Percentiles rank a stretch among this genome's conserved stretches.
Evolutionary conservation across 2,797 vertebrate species (phyloP).

Genomic region (Sebastes elongatus): DNA sequence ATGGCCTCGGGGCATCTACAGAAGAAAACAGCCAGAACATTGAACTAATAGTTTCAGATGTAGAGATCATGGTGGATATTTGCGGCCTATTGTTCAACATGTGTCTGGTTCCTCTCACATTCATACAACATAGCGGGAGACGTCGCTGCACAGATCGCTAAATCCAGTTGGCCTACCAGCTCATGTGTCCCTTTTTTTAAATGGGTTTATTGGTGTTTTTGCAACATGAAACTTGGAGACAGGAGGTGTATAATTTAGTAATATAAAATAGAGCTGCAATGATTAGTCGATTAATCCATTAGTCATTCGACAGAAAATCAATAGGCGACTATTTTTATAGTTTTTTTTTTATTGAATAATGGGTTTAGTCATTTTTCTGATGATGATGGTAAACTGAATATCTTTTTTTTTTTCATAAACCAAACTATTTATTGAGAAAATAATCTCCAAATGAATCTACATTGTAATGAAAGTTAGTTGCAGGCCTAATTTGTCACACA

Average conservation of each 20-base stretch:
- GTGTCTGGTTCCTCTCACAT: neutral
- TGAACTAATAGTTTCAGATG: constrained; percentile 10
- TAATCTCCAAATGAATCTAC: neutral
- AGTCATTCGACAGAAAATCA: neutral
- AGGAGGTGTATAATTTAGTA: neutral
- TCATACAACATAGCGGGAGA: neutral
- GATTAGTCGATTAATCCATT: neutral
- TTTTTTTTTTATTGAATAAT: neutral
- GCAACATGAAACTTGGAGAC: neutral
- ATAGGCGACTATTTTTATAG: neutral
- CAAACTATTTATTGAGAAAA: neutral
- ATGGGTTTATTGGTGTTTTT: neutral
- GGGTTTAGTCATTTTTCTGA: neutral
- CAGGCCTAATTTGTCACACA: neutral
- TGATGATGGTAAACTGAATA: neutral
- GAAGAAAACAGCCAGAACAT: constrained; percentile 12
- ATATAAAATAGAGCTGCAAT: neutral
- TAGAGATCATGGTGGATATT: constrained; percentile 15
- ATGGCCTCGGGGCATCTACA: constrained; percentile 40
- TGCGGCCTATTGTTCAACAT: neutral
- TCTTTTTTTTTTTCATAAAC: neutral
- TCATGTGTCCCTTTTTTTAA: neutral
- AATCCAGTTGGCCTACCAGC: neutral
- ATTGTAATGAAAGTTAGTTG: neutral
- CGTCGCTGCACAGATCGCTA: neutral